phyloP scores from a whole-genome alignment of 2,113 vertebrate genomes.

The Thomomys bottae region DNA sequence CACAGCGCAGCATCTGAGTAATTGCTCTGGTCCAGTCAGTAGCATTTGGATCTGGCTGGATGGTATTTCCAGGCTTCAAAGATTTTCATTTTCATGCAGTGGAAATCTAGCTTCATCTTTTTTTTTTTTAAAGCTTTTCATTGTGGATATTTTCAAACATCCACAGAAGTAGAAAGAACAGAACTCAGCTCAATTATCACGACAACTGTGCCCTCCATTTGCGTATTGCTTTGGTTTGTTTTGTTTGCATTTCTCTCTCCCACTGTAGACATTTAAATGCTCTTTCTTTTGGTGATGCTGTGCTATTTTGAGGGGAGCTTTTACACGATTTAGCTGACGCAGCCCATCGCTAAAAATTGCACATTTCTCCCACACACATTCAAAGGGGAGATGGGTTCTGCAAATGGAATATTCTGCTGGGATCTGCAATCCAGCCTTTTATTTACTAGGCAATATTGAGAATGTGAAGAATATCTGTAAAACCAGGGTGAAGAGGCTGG shows the following conservation, averaged over 20 bases:
- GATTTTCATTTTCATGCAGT: not conserved
- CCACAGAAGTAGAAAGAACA: not conserved
- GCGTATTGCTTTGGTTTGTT: not conserved
- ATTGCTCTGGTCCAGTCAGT: not conserved
- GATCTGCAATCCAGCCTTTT: constrained; percentile 21
- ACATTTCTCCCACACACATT: constrained; percentile 50
- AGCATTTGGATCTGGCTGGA: not conserved
- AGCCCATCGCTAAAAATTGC: constrained; percentile 67
- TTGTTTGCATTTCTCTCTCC: not conserved
- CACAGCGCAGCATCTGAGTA: fast-evolving
- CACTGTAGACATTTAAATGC: not conserved
- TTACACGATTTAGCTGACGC: constrained; percentile 37
- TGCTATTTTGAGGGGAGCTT: constrained; percentile 58
- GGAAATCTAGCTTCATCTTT: not conserved
- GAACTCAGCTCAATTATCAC: not conserved
- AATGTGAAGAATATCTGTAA: constrained; percentile 86
- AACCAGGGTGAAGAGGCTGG: constrained; percentile 85
- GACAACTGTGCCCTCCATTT: not conserved
- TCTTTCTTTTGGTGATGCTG: not conserved
- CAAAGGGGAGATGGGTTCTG: constrained; percentile 40
- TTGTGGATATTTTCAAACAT: not conserved
- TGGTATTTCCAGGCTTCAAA: not conserved
- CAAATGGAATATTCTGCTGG: not conserved
- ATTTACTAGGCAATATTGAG: constrained; percentile 83
- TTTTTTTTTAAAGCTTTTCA: not conserved